These are phyloP conservation scores for Scrobipalpa atriplicella DNA, from an alignment of 2,888 invertebrate species.

Conservation along the genomic window DNA sequence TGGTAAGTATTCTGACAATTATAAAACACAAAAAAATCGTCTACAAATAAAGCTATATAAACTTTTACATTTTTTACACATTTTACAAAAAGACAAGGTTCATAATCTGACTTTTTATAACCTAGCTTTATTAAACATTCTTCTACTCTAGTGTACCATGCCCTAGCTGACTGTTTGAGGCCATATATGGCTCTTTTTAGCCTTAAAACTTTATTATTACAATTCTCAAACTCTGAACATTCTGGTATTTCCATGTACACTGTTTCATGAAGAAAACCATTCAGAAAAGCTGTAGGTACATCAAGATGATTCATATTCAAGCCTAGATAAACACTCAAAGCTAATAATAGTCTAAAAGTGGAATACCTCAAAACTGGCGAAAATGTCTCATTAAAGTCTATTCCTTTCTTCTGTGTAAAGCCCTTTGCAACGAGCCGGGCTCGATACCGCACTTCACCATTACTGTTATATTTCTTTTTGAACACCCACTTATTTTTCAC, in stretches of 20 bases:
- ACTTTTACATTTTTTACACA: too few species aligned
- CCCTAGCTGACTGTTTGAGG: constrained; percentile 35
- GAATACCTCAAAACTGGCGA: constrained; percentile 31
- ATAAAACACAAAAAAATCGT: too few species aligned
- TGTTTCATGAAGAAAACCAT: constrained; percentile 32
- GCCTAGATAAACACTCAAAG: constrained; percentile 28
- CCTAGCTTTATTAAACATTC: constrained; percentile 32
- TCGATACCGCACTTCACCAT: constrained; percentile 32
- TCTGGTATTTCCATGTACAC: constrained; percentile 34
- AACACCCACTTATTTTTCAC: constrained; percentile 32
- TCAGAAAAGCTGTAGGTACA: constrained; percentile 34
- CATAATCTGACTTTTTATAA: constrained; percentile 31
- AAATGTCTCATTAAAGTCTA: constrained; percentile 33
- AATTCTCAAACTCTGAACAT: constrained; percentile 22
- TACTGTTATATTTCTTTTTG: constrained; percentile 32
- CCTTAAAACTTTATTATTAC: constrained; percentile 33
- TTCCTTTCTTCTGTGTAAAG: constrained; percentile 28
- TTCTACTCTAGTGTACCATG: constrained; percentile 31
- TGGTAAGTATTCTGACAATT: too few species aligned
- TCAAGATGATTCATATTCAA: constrained; percentile 33
- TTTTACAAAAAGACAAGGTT: background rate
- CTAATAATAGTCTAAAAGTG: constrained; percentile 35
- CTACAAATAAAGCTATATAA: too few species aligned
- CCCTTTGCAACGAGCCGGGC: constrained; percentile 32
- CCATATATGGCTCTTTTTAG: constrained; percentile 38